These are phyloP conservation scores for Thaleichthys pacificus DNA, from an alignment of 2,797 vertebrate genomes.

Conservation along the genomic window DNA sequence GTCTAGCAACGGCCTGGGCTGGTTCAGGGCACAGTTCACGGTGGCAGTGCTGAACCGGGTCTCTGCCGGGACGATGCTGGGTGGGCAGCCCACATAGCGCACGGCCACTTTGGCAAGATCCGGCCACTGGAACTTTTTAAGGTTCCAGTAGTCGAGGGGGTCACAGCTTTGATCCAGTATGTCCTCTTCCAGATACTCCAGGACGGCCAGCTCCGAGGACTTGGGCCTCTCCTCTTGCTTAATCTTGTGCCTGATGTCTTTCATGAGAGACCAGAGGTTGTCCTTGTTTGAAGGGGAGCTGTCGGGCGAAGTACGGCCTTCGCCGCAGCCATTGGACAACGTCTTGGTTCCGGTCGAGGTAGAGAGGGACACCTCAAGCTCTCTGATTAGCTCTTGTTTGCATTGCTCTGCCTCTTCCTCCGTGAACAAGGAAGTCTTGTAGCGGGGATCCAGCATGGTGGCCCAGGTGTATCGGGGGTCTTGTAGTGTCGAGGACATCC, in stretches of 20 bases:
- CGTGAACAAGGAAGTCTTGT: constrained; percentile 95
- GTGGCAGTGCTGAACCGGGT: constrained; percentile 92
- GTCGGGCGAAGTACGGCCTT: constrained; percentile 72
- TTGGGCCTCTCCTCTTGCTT: constrained; percentile 83
- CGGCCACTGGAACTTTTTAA: constrained; percentile 94
- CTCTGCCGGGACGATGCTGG: constrained; percentile 91
- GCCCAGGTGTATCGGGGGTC: constrained; percentile 92
- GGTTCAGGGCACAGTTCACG: constrained; percentile 85
- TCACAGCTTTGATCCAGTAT: constrained; percentile 98
- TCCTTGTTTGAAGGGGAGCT: constrained; percentile 74
- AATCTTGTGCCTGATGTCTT: constrained; percentile 84
- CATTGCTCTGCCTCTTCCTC: constrained; percentile 94
- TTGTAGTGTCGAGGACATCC: constrained; percentile 85
- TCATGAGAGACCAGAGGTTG: constrained; percentile 93
- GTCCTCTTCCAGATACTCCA: constrained; percentile 95
- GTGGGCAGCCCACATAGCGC: constrained; percentile 93
- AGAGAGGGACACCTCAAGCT: constrained; percentile 88
- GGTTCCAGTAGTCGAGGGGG: constrained; percentile 97
- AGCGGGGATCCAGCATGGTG: constrained; percentile 94
- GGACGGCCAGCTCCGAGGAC: constrained; percentile 88
- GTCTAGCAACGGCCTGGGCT: constrained; percentile 87
- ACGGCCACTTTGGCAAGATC: constrained; percentile 91
- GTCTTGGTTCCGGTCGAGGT: constrained; percentile 82
- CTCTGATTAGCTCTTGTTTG: constrained; percentile 92
- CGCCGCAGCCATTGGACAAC: constrained; percentile 82